phyloP scores from a whole-genome alignment of 2,797 vertebrate species.

The Manis crassicaudata region DNA sequence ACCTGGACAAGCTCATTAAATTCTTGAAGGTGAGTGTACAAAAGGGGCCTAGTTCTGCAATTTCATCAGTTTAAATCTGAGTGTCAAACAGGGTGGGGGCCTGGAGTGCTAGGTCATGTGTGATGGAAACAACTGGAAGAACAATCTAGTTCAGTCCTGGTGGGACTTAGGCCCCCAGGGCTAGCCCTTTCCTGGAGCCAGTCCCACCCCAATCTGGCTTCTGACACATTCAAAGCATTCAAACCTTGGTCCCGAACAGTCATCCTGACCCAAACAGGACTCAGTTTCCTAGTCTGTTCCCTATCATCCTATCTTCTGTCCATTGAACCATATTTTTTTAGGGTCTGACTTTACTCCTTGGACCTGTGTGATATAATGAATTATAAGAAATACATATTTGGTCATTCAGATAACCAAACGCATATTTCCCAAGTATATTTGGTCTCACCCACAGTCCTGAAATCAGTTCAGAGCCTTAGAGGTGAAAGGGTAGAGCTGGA shows the following conservation, averaged over 20 bases:
- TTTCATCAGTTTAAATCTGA: constrained; percentile 46
- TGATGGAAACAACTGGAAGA: neutral
- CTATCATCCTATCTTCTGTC: neutral
- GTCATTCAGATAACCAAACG: too few relatives aligned
- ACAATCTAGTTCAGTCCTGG: neutral
- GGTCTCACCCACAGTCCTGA: too few relatives aligned
- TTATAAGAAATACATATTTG: too few relatives aligned
- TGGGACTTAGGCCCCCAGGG: neutral
- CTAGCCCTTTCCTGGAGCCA: neutral
- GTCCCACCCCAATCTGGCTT: neutral
- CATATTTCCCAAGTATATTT: too few relatives aligned
- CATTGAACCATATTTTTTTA: neutral
- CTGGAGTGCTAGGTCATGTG: neutral
- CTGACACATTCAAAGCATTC: neutral
- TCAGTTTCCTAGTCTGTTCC: neutral
- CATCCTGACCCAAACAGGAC: neutral
- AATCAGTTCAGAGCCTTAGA: too few relatives aligned
- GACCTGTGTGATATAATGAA: neutral
- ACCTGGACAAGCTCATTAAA: constrained; percentile 79
- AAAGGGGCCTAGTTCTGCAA: constrained; percentile 66
- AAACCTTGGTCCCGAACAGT: neutral
- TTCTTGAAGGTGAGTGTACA: constrained; percentile 82
- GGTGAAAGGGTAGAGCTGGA: too few relatives aligned
- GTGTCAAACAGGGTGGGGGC: neutral
- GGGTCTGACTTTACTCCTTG: neutral